Evolutionary conservation across 1,140 invertebrate genomes (phyloP).

Genomic region (Brachionus plicatilis): DNA sequence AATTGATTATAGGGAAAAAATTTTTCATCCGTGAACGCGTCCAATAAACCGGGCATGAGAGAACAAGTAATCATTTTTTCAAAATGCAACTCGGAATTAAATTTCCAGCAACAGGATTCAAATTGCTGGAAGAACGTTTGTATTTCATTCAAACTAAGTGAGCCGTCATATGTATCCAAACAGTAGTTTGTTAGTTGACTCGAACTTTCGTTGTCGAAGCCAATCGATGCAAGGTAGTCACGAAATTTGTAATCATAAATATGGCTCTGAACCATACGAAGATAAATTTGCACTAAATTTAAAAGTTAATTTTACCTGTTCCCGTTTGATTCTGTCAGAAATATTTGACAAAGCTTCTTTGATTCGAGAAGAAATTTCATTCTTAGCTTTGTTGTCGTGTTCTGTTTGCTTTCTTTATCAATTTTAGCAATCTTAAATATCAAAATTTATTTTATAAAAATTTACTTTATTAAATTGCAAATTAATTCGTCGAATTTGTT

Average conservation of each 20-base stretch:
- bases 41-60: background rate
- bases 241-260: constrained; percentile 12
- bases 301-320: background rate
- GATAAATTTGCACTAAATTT: background rate
- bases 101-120: background rate
- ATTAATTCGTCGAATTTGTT: background rate
- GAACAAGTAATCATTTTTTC: constrained; percentile 11
- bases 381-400: background rate
- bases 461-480: background rate
- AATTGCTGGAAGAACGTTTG: background rate
- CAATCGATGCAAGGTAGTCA: background rate
- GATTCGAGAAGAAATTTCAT: background rate
- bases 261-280: background rate
- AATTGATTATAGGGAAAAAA: background rate
- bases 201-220: background rate
- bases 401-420: background rate
- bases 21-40: background rate
- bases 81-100: background rate
- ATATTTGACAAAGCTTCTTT: background rate
- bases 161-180: constrained; percentile 7
- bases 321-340: background rate
- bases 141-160: constrained; percentile 3
- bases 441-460: background rate
- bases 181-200: background rate
- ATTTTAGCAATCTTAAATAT: background rate